Percentiles rank a stretch among this genome's conserved stretches.
phyloP scores from a whole-genome alignment of 2,888 invertebrate species.

The Neoaliturus tenellus region DNA sequence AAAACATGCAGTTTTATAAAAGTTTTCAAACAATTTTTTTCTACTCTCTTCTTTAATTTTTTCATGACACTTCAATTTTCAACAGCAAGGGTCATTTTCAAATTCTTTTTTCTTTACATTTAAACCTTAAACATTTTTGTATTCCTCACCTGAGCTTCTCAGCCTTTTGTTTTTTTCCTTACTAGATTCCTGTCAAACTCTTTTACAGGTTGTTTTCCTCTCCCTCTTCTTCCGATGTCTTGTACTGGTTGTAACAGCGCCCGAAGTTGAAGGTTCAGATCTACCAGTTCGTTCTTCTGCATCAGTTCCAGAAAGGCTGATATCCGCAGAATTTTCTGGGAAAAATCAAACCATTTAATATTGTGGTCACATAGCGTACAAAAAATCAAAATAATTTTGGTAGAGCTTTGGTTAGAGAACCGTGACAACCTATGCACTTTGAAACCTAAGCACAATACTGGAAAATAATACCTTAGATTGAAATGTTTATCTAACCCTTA shows the following conservation, averaged over 20 bases:
- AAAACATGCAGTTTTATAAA: background rate
- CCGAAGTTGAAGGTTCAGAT: too few relatives aligned
- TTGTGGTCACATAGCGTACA: too few relatives aligned
- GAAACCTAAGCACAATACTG: too few relatives aligned
- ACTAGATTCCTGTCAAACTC: background rate
- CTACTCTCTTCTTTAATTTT: background rate
- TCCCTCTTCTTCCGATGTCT: background rate
- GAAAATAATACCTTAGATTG: too few relatives aligned
- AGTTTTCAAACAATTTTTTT: constrained; percentile 12
- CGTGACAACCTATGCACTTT: too few relatives aligned
- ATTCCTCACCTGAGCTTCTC: background rate
- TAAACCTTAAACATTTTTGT: background rate
- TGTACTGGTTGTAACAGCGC: too few relatives aligned
- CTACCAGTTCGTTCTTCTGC: too few relatives aligned
- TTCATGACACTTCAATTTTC: constrained; percentile 19
- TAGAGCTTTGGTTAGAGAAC: too few relatives aligned
- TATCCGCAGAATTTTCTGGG: too few relatives aligned
- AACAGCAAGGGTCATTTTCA: background rate
- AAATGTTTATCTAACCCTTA: background rate
- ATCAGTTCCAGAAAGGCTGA: too few relatives aligned
- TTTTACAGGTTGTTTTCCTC: background rate
- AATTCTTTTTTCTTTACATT: background rate
- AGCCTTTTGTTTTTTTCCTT: constrained; percentile 7
- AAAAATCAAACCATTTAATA: too few relatives aligned
- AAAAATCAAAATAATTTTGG: too few relatives aligned